Conservation (phyloP, 1,140 invertebrate species). For the Procambarus clarkii region DNA sequence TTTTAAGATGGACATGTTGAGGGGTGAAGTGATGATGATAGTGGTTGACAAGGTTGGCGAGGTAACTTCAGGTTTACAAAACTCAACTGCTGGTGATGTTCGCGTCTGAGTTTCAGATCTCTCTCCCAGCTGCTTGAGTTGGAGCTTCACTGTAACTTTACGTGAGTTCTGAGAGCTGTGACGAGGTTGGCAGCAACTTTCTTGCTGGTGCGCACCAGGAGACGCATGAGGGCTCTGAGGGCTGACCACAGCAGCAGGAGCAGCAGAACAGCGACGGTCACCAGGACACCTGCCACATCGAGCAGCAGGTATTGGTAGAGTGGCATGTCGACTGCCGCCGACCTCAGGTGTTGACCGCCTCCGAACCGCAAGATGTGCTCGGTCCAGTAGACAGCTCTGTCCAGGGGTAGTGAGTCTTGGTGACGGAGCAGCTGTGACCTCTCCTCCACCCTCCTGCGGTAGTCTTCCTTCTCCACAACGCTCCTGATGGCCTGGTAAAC, state of each 20-base stretch:
- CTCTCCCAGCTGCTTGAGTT: not conserved
- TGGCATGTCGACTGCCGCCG: slow-evolving; percentile 69
- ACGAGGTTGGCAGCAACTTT: not conserved
- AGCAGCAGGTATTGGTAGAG: slow-evolving; percentile 62
- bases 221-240: not conserved
- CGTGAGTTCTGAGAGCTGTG: not conserved
- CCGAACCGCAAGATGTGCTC: slow-evolving; percentile 79
- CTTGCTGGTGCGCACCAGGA: not conserved
- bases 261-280: slow-evolving; percentile 9
- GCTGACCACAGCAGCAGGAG: slow-evolving; percentile 20
- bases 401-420: slow-evolving; percentile 60
- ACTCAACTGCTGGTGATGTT: too few species aligned
- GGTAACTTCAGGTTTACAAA: too few species aligned
- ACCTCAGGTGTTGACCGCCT: slow-evolving; percentile 77
- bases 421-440: slow-evolving; percentile 58
- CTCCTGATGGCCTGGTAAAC: slow-evolving; percentile 54
- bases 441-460: slow-evolving; percentile 30
- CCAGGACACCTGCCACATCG: slow-evolving; percentile 61
- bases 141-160: slow-evolving; percentile 17
- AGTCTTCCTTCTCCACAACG: slow-evolving; percentile 55
- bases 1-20: too few species aligned
- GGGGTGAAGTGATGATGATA: too few species aligned
- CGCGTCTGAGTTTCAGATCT: too few species aligned
- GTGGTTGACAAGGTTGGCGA: too few species aligned
- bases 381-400: slow-evolving; percentile 76